Conservation (phyloP, 2,797 vertebrate genomes). For the Lepidocolaptes lacrymiger region DNA sequence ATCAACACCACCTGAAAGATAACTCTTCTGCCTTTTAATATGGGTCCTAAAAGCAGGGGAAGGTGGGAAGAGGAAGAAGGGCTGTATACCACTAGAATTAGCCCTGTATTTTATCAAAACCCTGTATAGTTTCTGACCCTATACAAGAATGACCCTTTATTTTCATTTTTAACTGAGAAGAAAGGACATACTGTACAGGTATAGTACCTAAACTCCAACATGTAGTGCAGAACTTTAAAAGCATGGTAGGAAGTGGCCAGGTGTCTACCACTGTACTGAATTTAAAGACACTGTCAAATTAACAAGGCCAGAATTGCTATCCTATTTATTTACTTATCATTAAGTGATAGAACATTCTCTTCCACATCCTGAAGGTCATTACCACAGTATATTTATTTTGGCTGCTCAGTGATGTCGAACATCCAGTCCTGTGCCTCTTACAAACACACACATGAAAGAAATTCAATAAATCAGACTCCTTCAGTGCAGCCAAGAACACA, state of each 20-base stretch:
- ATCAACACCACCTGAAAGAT: background rate
- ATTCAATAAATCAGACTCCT: background rate
- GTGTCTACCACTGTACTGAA: background rate
- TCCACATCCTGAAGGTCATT: slow-evolving; percentile 41
- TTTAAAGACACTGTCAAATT: background rate
- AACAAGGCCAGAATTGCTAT: background rate
- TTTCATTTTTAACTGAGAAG: background rate
- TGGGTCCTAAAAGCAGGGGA: background rate
- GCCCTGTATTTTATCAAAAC: background rate
- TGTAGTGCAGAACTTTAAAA: background rate
- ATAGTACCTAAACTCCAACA: background rate
- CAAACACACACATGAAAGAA: background rate
- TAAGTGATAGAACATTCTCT: slow-evolving; percentile 25
- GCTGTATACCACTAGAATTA: background rate
- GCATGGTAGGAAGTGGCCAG: background rate
- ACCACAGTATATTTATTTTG: slow-evolving; percentile 30
- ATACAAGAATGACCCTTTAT: background rate
- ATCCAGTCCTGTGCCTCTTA: slow-evolving; percentile 33
- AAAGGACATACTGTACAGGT: background rate
- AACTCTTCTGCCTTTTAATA: background rate
- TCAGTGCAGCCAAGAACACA: background rate
- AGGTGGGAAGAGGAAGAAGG: background rate
- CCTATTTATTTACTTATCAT: slow-evolving; percentile 32
- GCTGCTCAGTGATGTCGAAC: background rate
- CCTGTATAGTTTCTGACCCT: background rate